Conservation (phyloP, 2,797 vertebrate genomes). For the Hydrocynus forskahlii region DNA sequence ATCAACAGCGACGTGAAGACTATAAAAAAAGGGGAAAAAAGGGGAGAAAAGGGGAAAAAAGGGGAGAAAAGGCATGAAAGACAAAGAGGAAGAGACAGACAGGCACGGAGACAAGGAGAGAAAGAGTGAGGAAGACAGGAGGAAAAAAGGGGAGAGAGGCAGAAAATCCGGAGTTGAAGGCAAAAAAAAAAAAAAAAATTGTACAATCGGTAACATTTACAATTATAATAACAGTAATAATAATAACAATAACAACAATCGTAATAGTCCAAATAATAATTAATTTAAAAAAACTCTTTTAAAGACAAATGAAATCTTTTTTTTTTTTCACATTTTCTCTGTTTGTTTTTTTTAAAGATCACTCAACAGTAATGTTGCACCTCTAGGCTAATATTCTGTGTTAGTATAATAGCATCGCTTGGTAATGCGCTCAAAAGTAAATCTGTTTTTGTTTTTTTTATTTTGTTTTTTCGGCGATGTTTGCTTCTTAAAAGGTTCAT, state of each 20-base stretch:
- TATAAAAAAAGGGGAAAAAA: conserved; percentile 73
- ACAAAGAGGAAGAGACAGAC: conserved; percentile 57
- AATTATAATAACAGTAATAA: conserved; percentile 76
- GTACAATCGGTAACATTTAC: conserved; percentile 85
- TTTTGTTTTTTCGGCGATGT: conserved; percentile 48
- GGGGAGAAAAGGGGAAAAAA: not conserved
- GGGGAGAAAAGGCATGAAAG: conserved; percentile 29
- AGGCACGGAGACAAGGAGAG: conserved; percentile 45
- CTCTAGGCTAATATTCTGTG: conserved; percentile 84
- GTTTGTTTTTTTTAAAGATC: conserved; percentile 80
- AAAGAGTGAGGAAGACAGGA: conserved; percentile 70
- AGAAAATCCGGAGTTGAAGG: conserved; percentile 61
- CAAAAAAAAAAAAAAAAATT: conserved; percentile 71
- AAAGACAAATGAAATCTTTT: conserved; percentile 77
- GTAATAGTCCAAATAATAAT: conserved; percentile 81
- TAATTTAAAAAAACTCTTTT: conserved; percentile 75
- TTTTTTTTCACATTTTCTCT: conserved; percentile 62
- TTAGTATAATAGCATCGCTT: conserved; percentile 81
- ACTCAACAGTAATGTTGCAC: conserved; percentile 81
- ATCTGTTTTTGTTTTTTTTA: conserved; percentile 63
- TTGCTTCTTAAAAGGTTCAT: conserved; percentile 75
- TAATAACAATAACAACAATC: conserved; percentile 75
- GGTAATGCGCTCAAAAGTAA: conserved; percentile 81
- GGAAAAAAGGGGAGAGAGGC: conserved; percentile 65
- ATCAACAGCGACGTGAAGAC: conserved; percentile 84